Evolutionary conservation across 2,888 invertebrate genomes (phyloP).

Genomic region (Xanthorhoe spadicearia): DNA sequence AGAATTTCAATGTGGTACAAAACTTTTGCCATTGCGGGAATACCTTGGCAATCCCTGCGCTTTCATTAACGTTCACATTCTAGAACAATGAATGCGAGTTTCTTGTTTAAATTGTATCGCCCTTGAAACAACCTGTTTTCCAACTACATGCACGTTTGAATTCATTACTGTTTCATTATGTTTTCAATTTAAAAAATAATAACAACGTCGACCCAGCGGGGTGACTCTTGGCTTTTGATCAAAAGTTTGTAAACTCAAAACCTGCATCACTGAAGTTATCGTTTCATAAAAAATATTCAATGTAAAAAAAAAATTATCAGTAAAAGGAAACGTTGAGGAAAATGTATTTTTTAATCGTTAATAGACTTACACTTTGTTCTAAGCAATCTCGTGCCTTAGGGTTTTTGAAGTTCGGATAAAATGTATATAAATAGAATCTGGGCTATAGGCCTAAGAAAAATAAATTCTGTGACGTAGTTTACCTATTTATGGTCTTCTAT

Average conservation of each 20-base stretch:
- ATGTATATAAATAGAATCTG: no score
- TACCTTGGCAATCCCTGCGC: slow-evolving; percentile 19
- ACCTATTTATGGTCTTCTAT: no score
- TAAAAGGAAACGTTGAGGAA: no score
- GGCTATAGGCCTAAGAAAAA: not conserved
- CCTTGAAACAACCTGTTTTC: slow-evolving; percentile 21
- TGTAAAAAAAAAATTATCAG: no score
- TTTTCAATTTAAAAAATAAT: slow-evolving; percentile 3
- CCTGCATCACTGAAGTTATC: no score
- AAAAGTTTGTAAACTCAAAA: no score
- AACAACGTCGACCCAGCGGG: not conserved
- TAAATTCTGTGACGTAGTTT: not conserved
- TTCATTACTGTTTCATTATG: not conserved
- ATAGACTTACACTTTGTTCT: no score
- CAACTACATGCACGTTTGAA: slow-evolving; percentile 8
- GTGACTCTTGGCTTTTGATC: no score
- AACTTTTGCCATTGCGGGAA: slow-evolving; percentile 30
- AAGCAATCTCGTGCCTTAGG: no score
- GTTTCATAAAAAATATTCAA: no score
- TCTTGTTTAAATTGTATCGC: slow-evolving; percentile 25
- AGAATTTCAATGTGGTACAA: slow-evolving; percentile 25
- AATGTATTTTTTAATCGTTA: no score
- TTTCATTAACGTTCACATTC: slow-evolving; percentile 31
- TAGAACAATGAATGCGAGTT: slow-evolving; percentile 24
- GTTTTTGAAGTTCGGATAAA: no score